Evolutionary conservation across 2,797 vertebrate genomes (phyloP), one percentile per base, ranked within the genome.

Genomic region (Luscinia megarhynchos): DNA sequence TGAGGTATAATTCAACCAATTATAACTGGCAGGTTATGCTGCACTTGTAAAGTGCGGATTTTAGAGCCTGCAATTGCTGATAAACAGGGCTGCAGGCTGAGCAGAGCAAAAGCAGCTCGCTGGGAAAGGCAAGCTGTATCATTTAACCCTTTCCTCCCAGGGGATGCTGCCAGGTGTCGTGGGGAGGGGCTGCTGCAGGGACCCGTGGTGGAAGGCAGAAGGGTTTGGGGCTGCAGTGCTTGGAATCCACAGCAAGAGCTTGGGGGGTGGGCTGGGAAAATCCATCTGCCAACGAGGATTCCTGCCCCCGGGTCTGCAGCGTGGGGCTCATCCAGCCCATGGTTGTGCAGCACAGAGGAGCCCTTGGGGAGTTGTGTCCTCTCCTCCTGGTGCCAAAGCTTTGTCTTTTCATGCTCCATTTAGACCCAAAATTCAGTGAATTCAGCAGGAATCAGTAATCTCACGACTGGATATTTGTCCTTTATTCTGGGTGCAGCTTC

Each of bases 31-130:
- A 97, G 92, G 93, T 96, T 95, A 32, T 93, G 97, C 92, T 94
- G 95, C 95, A 75, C 95, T 93, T 67, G 92, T 88, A 93, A 94
- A 96, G 93, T 68, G 92, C 4, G 7, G 87, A 23, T 95, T 96
- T 94, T 96, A 96, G 95, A 97, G 95, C 89, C 93, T 97, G 93
- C 94, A 95, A 93, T 89, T 83, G 92, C 89, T 94, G 96, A 95
- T 97, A 95, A 94, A 92, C 89, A 84, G 90, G 73, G 68, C 87
- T 96, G 89, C 78, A 64, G 87, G 87, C 80, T 84, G 75, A 86
- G 93, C 78, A 30, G 57, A 91, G 91, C 85, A n/a, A 32, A 54
- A 86, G 5, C 87, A 69, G 48, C 63, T 59, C 8, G 1, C n/a
- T 29, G 48, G 64, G 43, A 83, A 72, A 87, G 72, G 66, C 1